These are phyloP conservation scores for Eucriotettix oculatus DNA, from an alignment of 2,888 invertebrate genomes.

Conservation along the genomic window DNA sequence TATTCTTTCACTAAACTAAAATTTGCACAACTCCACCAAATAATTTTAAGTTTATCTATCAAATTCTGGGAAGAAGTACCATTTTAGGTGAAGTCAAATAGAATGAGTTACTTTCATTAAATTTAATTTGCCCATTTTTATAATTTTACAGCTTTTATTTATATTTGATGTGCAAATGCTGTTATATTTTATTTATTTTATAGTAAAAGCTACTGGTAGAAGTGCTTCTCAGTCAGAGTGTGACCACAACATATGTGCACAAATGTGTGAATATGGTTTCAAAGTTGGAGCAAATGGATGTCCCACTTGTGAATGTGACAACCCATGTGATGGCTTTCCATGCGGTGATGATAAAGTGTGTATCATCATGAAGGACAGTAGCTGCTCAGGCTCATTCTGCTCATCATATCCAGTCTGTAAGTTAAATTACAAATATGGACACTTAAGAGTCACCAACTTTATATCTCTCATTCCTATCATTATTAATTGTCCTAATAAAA, in stretches of 20 bases:
- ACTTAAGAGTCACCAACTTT: too few species aligned
- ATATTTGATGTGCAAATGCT: not conserved
- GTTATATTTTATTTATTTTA: not conserved
- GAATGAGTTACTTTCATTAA: too few species aligned
- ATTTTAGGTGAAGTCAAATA: too few species aligned
- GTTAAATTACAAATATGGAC: constrained; percentile 15
- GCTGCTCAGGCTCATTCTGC: constrained; percentile 34
- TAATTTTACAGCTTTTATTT: not conserved
- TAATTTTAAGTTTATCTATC: too few species aligned
- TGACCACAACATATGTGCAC: constrained; percentile 57
- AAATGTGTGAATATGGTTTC: constrained; percentile 73
- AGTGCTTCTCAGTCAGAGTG: constrained; percentile 30
- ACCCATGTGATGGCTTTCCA: constrained; percentile 53
- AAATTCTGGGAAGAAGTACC: too few species aligned
- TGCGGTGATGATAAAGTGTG: constrained; percentile 45
- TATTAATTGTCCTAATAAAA: too few species aligned
- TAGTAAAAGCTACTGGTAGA: constrained; percentile 14
- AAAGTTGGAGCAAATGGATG: constrained; percentile 53
- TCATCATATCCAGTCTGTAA: constrained; percentile 62
- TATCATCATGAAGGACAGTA: constrained; percentile 47
- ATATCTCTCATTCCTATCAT: too few species aligned
- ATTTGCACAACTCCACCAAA: too few species aligned
- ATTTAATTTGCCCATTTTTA: not conserved
- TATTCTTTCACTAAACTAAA: too few species aligned
- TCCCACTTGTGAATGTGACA: constrained; percentile 70